Conservation (phyloP, 30 jellyfish, hydroid and myxozoan genomes). For the Hydractinia echinata region DNA sequence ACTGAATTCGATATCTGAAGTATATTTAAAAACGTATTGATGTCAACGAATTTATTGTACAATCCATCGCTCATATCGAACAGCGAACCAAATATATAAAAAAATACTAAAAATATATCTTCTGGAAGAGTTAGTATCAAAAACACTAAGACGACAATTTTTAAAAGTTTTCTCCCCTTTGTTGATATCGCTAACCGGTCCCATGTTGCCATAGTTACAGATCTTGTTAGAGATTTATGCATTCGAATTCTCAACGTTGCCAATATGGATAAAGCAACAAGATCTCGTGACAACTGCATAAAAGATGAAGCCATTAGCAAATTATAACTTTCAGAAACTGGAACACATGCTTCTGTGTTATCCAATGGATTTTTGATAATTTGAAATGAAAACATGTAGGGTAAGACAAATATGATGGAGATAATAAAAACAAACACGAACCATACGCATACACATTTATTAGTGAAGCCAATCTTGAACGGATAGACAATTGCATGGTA, state of each 20-base stretch:
- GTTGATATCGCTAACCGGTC: background rate
- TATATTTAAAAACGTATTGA: conserved; percentile 38
- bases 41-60: conserved; percentile 21
- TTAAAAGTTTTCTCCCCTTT: conserved; percentile 29
- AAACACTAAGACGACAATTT: conserved; percentile 33
- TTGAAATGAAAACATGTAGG: conserved; percentile 32
- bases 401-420: conserved; percentile 38
- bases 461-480: background rate
- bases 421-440: conserved; percentile 4
- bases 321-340: conserved; percentile 22
- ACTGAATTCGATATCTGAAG: conserved; percentile 43
- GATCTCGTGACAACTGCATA: conserved; percentile 37
- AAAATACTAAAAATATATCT: conserved; percentile 38
- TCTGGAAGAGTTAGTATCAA: conserved; percentile 47
- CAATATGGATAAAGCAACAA: background rate
- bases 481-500: conserved; percentile 48
- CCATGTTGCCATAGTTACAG: background rate
- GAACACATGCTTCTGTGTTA: conserved; percentile 29
- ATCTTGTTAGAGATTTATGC: conserved; percentile 21
- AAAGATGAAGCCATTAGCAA: conserved; percentile 21
- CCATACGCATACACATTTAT: conserved; percentile 13
- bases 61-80: conserved; percentile 10
- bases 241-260: background rate
- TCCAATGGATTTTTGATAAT: background rate
- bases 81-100: conserved; percentile 14